These are phyloP conservation scores for Pholis gunnellus DNA, from an alignment of 2,113 vertebrate species.

Conservation along the genomic window DNA sequence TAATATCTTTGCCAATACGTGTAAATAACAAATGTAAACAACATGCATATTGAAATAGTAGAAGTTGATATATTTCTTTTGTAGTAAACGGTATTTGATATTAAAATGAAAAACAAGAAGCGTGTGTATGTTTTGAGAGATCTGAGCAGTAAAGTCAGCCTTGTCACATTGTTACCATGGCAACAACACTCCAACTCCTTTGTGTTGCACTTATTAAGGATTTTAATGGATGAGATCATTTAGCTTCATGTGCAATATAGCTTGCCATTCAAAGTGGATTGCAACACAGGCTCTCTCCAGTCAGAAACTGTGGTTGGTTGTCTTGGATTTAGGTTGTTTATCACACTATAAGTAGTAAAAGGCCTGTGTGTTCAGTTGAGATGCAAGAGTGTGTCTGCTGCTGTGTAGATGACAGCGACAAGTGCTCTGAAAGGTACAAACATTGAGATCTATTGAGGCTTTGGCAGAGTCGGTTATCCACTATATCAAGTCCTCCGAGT, in stretches of 20 bases:
- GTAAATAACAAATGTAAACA: not conserved
- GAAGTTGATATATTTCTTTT: not conserved
- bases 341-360: not conserved
- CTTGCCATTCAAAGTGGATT: slow-evolving; percentile 12
- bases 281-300: not conserved
- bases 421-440: not conserved
- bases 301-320: not conserved
- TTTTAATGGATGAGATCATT: slow-evolving; percentile 12
- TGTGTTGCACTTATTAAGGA: slow-evolving; percentile 39
- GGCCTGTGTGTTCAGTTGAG: not conserved
- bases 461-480: slow-evolving; percentile 11
- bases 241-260: slow-evolving; percentile 6
- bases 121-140: slow-evolving; percentile 18
- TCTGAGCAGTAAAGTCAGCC: slow-evolving; percentile 19
- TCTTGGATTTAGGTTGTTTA: not conserved
- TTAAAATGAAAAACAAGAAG: slow-evolving; percentile 1
- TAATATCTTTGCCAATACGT: not conserved
- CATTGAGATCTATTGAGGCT: not conserved
- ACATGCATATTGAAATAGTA: not conserved
- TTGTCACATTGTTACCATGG: slow-evolving; percentile 50
- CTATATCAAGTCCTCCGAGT: slow-evolving; percentile 14
- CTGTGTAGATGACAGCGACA: not conserved
- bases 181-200: slow-evolving; percentile 32
- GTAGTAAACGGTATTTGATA: not conserved
- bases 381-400: not conserved